Percentiles rank a stretch among this genome's conserved stretches.
phyloP scores from a whole-genome alignment of 2,888 invertebrate genomes.

The Andrena minutula region DNA sequence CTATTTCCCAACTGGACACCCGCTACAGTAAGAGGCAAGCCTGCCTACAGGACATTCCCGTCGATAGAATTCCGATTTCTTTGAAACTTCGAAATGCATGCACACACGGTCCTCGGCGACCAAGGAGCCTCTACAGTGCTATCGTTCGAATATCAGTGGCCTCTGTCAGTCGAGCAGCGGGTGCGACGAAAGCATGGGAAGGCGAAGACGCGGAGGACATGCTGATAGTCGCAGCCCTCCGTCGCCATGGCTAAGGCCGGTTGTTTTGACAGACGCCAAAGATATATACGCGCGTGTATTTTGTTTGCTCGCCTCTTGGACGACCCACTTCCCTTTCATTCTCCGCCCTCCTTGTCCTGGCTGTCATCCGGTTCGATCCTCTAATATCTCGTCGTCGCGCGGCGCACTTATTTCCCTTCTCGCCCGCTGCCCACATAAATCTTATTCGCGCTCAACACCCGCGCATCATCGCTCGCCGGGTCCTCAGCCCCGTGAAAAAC shows the following conservation, averaged over 20 bases:
- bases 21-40: too few species aligned
- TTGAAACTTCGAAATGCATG: too few species aligned
- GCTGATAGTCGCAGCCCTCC: slow-evolving; percentile 60
- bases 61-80: too few species aligned
- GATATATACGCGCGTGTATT: slow-evolving; percentile 70
- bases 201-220: slow-evolving; percentile 1
- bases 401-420: slow-evolving; percentile 64
- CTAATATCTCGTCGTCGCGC: slow-evolving; percentile 61
- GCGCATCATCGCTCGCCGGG: slow-evolving; percentile 58
- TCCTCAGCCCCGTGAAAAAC: slow-evolving; percentile 44
- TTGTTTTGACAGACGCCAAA: slow-evolving; percentile 81
- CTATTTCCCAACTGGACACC: too few species aligned
- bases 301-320: slow-evolving; percentile 72
- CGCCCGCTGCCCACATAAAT: slow-evolving; percentile 63
- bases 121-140: neutral
- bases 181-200: neutral
- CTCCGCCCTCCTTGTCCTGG: slow-evolving; percentile 52
- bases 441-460: slow-evolving; percentile 63
- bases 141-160: neutral
- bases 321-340: slow-evolving; percentile 71
- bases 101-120: neutral
- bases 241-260: slow-evolving; percentile 59
- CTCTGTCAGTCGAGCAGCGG: slow-evolving; percentile 1
- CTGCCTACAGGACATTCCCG: too few species aligned
- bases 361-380: slow-evolving; percentile 71